These are phyloP conservation scores for Mesoligia furuncula DNA, from an alignment of 2,888 invertebrate species.

Conservation along the genomic window DNA sequence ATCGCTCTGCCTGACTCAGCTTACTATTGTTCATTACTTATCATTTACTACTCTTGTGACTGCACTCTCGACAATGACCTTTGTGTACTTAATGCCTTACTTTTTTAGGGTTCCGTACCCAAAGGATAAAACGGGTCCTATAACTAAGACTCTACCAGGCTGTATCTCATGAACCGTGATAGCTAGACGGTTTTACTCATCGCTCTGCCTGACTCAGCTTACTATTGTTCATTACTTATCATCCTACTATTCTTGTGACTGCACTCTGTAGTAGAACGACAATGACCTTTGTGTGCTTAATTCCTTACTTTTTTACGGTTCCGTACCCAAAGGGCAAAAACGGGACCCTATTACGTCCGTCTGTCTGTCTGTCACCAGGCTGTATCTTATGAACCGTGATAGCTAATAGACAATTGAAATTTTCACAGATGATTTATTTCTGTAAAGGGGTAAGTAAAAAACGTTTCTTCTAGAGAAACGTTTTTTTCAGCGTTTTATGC, in stretches of 20 bases:
- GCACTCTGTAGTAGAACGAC: slow-evolving; percentile 35
- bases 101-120: neutral
- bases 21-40: slow-evolving; percentile 62
- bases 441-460: no score
- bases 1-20: slow-evolving; percentile 57
- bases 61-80: slow-evolving; percentile 46
- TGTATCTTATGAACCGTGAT: no score
- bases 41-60: slow-evolving; percentile 4
- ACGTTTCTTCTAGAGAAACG: no score
- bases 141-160: neutral
- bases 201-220: slow-evolving; percentile 55
- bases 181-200: no score
- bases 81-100: slow-evolving; percentile 25
- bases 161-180: no score
- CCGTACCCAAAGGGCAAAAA: no score
- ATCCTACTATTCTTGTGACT: slow-evolving; percentile 1
- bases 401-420: no score
- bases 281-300: slow-evolving; percentile 44
- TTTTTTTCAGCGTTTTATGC: no score
- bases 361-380: no score
- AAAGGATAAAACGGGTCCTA: no score
- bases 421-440: no score
- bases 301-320: slow-evolving; percentile 10
- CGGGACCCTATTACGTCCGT: no score
- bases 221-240: slow-evolving; percentile 61